Base-by-base conservation (phyloP, 2,797 vertebrate genomes). In the Craterocephalus amniculus region DNA sequence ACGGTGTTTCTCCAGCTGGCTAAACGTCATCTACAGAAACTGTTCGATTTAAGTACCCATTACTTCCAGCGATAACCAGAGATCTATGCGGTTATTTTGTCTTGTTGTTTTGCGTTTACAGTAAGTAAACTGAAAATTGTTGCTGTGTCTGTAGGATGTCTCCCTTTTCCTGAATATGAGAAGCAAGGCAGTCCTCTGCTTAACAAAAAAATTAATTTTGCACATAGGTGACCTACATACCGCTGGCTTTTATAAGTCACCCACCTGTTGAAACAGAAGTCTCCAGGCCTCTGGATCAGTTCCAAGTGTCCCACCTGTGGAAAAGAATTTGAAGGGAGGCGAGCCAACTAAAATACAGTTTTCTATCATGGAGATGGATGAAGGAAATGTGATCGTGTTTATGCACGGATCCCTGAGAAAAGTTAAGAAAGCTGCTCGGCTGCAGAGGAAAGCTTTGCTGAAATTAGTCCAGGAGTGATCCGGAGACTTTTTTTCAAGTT, bases 141-240 rank as follows among this genome's bases (percentile, higher is more conserved):
- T 40, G 38, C 38, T 40, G 38, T 40, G 38, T 29, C 4, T 13
- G 1, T 18, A 58, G 62, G 45, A 75, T 59, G 36, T 58, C 7
- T 56, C 36, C n/a, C 59, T 64, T 34, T 62, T 34, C 54, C 67
- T 67, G 31, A 63, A 56, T 51, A 40, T 14, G 14, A 48, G 4
- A 49, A 54, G 7, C 0, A 43, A 16, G 58, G 58, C 75, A 84
- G 81, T 56, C 68, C 24, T 55, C 56, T 59, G 51, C 16, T 4
- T 34, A n/a, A n/a, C n/a, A n/a, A n/a, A n/a, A n/a, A n/a, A n/a
- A n/a, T n/a, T n/a, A n/a, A 85, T 86, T 87, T 82, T 80, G 87
- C 67, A 57, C 70, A 81, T 78, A 29, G 67, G 64, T 89, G 88
- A 89, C 86, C 84, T 87, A 86, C 68, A 90, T 89, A 79, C 76